Evolutionary conservation across 2,888 invertebrate species (phyloP).

Genomic region (Halictus quadricinctus): DNA sequence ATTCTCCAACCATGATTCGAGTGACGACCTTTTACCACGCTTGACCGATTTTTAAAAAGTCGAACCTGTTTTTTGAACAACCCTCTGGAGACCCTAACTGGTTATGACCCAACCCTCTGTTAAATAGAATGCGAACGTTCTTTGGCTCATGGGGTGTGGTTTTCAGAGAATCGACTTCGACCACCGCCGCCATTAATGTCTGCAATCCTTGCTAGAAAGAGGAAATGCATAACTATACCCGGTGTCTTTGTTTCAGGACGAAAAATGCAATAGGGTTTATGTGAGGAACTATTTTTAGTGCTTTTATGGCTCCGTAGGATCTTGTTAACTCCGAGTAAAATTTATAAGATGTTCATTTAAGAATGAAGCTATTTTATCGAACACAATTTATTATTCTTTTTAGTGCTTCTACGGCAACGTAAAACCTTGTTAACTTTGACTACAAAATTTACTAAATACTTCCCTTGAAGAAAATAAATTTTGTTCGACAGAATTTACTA

Average conservation of each 20-base stretch:
- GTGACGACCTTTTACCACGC: conserved; percentile 42
- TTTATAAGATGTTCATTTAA: too few relatives aligned
- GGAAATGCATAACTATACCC: not conserved
- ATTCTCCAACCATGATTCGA: not conserved
- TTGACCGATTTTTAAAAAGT: conserved; percentile 41
- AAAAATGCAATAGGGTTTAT: not conserved
- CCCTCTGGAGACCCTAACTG: conserved; percentile 10
- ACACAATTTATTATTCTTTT: too few relatives aligned
- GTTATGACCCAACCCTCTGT: conserved; percentile 28
- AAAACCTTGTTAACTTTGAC: too few relatives aligned
- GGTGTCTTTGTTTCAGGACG: not conserved
- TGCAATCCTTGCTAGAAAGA: not conserved
- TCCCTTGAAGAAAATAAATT: too few relatives aligned
- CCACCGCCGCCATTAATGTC: conserved; percentile 26
- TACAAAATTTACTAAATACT: too few relatives aligned
- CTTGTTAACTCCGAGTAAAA: not conserved
- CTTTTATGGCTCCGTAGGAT: not conserved
- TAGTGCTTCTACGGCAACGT: too few relatives aligned
- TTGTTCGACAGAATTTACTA: too few relatives aligned
- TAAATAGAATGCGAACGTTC: not conserved
- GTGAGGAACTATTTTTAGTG: not conserved
- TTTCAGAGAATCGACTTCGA: conserved; percentile 20
- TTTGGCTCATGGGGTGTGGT: conserved; percentile 44
- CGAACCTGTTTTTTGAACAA: conserved; percentile 35
- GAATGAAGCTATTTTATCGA: too few relatives aligned